Evolutionary conservation across 2,888 invertebrate genomes (phyloP).

Genomic region (Acleris sparsana): DNA sequence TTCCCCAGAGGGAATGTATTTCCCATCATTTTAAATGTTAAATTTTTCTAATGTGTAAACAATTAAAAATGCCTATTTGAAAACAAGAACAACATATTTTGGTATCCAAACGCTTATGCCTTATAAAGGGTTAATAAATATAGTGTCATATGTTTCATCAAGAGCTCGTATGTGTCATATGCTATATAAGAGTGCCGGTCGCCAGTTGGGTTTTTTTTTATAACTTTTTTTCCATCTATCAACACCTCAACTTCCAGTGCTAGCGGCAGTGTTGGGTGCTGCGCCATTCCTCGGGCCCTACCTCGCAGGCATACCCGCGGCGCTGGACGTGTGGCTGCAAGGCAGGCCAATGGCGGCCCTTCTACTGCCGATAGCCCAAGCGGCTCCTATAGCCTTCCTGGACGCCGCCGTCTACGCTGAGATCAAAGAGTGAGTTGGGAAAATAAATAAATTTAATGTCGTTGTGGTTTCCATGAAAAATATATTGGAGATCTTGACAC

Average conservation of each 20-base stretch:
- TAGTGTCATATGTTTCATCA: background rate
- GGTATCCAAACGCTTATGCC: too few relatives aligned
- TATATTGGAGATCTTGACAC: background rate
- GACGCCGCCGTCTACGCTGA: constrained; percentile 98
- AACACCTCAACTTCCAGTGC: constrained; percentile 78
- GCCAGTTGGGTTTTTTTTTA: too few relatives aligned
- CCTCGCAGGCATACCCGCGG: constrained; percentile 96
- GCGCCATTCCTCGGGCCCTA: constrained; percentile 98
- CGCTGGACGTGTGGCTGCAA: constrained; percentile 97
- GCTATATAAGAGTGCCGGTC: background rate
- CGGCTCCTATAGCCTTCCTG: constrained; percentile 95
- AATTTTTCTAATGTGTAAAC: too few relatives aligned
- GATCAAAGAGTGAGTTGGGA: constrained; percentile 93
- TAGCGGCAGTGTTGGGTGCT: constrained; percentile 96
- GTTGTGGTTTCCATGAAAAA: constrained; percentile 5
- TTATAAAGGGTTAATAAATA: too few relatives aligned
- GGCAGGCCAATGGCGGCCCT: constrained; percentile 92
- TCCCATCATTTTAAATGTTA: too few relatives aligned
- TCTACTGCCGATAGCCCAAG: constrained; percentile 91
- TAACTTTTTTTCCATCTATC: background rate
- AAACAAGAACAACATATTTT: too few relatives aligned
- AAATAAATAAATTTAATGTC: background rate
- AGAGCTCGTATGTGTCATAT: background rate
- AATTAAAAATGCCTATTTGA: too few relatives aligned
- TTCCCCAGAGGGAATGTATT: too few relatives aligned